Evolutionary conservation across 2,888 invertebrate species (phyloP), one percentile per base, ranked within the genome.

Genomic region (Monopis laevigella): DNA sequence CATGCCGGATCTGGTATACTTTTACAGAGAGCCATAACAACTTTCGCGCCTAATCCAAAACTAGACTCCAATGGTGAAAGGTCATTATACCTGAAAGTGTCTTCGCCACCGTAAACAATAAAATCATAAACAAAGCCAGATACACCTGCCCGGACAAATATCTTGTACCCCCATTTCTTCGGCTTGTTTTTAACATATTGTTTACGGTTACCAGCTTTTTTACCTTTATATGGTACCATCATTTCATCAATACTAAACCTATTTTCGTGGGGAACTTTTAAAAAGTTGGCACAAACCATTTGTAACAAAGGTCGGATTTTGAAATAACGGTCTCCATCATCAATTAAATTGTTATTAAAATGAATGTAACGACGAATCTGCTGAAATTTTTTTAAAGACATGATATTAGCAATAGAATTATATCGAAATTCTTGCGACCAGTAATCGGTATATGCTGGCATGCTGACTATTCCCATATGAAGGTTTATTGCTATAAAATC

Each of bases 41-140:
- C 43, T 14, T 59, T 46, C 13, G 52, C 51, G 3, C 57, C 59
- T 42, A 59, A 51, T 1, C 54, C 54, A 3, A 57, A 14, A 10
- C 44, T 40, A 5, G 41, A 48, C 43, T 49, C 46, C 30, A 53
- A 16, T 21, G 50, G 46, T 30, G 53, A 44, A 35, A 60, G 56
- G 8, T 26, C 39, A 34, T 48, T 43, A 38, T 30, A 46, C 18
- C 48, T 39, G 39, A 60, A 60, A 6, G 54, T 59, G 7, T 51
- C 51, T 19, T 54, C 51, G 2, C 58, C 60, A 17, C 49, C 52
- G 44, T 61, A 59, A 7, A 54, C 21, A 4, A 58, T 12, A 45
- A 62, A 64, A 43, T 64, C 61, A 40, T 60, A 60, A 10, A 58
- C 46, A n/a, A 58, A 46, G 2, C 56, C 58, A 17, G 53, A 55